Conservation (phyloP, 2,888 invertebrate species). For the Ectemnius continuus region DNA sequence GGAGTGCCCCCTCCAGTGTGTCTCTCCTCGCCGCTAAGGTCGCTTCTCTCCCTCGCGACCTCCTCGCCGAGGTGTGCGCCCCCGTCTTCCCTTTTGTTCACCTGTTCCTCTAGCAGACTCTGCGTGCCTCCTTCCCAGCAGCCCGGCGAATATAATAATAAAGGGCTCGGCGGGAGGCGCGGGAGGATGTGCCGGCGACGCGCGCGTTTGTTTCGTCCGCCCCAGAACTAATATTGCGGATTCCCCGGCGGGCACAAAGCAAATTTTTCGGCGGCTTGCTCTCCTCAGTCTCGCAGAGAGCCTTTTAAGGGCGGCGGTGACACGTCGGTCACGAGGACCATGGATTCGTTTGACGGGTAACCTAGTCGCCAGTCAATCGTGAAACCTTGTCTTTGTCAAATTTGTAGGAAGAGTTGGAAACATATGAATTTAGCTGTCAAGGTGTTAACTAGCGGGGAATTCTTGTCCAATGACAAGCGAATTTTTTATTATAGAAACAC, state of each 20-base stretch:
- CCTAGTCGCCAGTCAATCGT: too few relatives aligned
- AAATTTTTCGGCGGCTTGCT: constrained; percentile 31
- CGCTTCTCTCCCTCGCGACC: not conserved
- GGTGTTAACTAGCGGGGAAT: too few relatives aligned
- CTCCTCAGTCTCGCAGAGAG: not conserved
- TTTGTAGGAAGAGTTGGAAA: too few relatives aligned
- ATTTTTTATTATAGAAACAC: too few relatives aligned
- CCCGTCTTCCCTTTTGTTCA: not conserved
- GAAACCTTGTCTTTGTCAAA: too few relatives aligned
- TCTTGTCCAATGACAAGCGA: too few relatives aligned
- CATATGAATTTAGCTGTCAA: too few relatives aligned
- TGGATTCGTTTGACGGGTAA: too few relatives aligned
- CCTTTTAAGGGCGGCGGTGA: too few relatives aligned
- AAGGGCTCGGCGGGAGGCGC: constrained; percentile 21
- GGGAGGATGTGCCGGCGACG: constrained; percentile 22
- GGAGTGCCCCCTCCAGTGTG: constrained; percentile 1
- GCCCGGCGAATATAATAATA: constrained; percentile 50
- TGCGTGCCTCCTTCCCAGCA: not conserved
- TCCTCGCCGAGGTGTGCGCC: not conserved
- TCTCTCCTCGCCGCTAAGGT: not conserved
- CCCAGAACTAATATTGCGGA: constrained; percentile 54
- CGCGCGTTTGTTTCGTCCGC: constrained; percentile 53
- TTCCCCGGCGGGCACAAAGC: constrained; percentile 35
- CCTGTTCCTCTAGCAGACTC: not conserved
- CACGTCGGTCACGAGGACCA: too few relatives aligned